Evolutionary conservation across 2,113 vertebrate genomes (phyloP), one percentile per base, ranked within the genome.

Genomic region (Sciurus niger): DNA sequence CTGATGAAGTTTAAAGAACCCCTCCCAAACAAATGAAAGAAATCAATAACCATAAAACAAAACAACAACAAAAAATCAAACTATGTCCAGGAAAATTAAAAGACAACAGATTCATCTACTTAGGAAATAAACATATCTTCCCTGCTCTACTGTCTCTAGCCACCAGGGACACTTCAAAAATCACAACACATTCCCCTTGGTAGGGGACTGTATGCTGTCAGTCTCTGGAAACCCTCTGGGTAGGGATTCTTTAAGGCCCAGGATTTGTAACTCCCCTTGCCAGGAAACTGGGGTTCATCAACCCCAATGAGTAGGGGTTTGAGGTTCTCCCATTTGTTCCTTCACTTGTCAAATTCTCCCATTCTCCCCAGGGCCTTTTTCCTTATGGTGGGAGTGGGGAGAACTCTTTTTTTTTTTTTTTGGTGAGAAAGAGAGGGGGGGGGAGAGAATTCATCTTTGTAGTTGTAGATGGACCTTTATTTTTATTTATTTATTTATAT

Each of bases 1-100:
- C 37, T 63, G 70, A 63, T 40, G 58, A 86, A 85, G 10, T 82
- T 85, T 73, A 96, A 96, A 94, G 28, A 93, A 67, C 34, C 24
- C 10, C 73, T 90, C 79, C 55, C 83, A 94, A 94, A 95, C 90
- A 73, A 95, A 55, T 46, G 53, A 82, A 74, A 90, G 40, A 88
- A 88, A 84, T 20, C 28, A 95, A 80, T 30, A 83, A 72, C 34
- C 48, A 78, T 90, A 83, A 79, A 73, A 89, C 18, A 84, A 84
- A 96, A 94, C 17, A 90, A 78, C 40, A 67, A 79, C 40, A 40
- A 60, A 88, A 93, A 90, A 80, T 30, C n/a, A 88, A 87, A 91
- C 28, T 17, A 58, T 60, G 46, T 58, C 48, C 25, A 79, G 46
- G 67, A 87, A 82, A 77, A n/a, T 40, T 70, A 80, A 55, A 90